Conservation (phyloP, 2,113 vertebrate genomes). For the Microtus ochrogaster region DNA sequence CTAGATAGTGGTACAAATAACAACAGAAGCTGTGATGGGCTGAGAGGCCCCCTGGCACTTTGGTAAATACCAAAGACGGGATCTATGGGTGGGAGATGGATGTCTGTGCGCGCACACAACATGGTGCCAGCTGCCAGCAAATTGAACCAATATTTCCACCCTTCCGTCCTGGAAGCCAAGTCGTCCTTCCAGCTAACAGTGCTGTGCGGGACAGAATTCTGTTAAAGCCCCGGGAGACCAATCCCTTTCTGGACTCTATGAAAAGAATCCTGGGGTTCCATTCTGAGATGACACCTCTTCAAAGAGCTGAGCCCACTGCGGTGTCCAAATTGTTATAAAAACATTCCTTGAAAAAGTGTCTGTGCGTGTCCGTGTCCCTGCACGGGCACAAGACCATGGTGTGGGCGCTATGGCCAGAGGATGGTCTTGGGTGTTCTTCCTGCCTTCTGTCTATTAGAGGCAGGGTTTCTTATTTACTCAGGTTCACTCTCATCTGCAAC, state of each 20-base stretch:
- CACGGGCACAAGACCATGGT: background rate
- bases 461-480: background rate
- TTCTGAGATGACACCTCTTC: background rate
- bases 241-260: conserved; percentile 15
- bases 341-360: background rate
- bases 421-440: background rate
- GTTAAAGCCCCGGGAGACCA: conserved; percentile 19
- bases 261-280: background rate
- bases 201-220: conserved; percentile 51
- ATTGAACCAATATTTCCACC: conserved; percentile 77
- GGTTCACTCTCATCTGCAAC: background rate
- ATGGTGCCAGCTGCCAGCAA: conserved; percentile 78
- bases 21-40: conserved; percentile 72
- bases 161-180: conserved; percentile 69
- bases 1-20: conserved; percentile 36
- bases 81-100: conserved; percentile 78
- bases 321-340: background rate
- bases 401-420: background rate
- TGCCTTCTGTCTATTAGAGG: background rate
- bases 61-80: conserved; percentile 71
- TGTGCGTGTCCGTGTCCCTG: background rate
- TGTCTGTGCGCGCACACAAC: conserved; percentile 69
- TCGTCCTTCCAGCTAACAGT: conserved; percentile 70
- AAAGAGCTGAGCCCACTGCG: background rate
- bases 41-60: conserved; percentile 54